Base-by-base conservation (phyloP, 2,113 vertebrate genomes). In the Zapus hudsonius region DNA sequence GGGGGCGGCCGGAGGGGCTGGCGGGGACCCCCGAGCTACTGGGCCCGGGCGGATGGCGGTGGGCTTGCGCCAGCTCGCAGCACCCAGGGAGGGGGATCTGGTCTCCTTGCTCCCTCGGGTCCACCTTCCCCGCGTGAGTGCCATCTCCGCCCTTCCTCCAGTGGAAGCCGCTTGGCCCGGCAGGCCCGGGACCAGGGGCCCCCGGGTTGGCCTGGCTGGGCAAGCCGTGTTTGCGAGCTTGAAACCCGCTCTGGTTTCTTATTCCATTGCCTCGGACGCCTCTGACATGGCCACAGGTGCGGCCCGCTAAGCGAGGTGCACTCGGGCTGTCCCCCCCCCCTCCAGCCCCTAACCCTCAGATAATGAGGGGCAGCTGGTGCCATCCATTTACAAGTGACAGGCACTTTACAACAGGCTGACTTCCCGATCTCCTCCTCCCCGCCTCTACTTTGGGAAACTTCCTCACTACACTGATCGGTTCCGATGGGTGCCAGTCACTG, bases 261-360 rank as follows among this genome's bases (percentile, higher is more conserved):
- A n/a, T n/a, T n/a, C n/a, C n/a, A n/a, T n/a, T n/a, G 6, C 52
- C 52, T 15, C 52, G 89, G 96, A 93, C 74, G 27, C 44, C 59
- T 59, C 52, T 96, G 93, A 81, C 87, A 79, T 84, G 96, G 81
- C 93, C 95, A 95, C 96, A 96, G 96, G 96, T 95, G 95, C 84
- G 67, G 96, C 92, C 40, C 67, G 57, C 82, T 29, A n/a, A 84
- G 85, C 44, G 42, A 84, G 74, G 64, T 80, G 94, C 85, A 31
- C 74, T 25, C 22, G 20, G 72, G 93, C 38, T 40, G 17, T 6
- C 19, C 74, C 55, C 44, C 47, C 83, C 7, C 15, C 70, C 66
- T 40, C 47, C 83, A 55, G 22, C 57, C 61, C 64, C 61, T 66
- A 40, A 79, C 20, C 17, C n/a, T 69, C 9, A 27, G 57, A 29